Evolutionary conservation across 2,888 invertebrate species (phyloP).

Genomic region (Anaspis maculata): DNA sequence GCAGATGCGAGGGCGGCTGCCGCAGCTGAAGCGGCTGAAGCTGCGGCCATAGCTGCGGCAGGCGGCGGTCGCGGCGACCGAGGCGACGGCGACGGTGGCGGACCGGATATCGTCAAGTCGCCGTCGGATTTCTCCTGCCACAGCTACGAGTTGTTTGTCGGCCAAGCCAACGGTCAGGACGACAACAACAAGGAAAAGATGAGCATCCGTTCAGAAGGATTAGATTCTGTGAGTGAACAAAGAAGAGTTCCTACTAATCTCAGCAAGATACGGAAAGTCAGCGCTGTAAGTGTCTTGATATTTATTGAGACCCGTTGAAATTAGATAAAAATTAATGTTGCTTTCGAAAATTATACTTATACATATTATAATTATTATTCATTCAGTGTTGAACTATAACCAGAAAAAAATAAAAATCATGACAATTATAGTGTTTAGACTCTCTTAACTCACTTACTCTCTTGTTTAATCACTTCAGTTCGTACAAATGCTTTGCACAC

Average conservation of each 20-base stretch:
- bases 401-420: constrained; percentile 38
- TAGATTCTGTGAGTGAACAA: constrained; percentile 86
- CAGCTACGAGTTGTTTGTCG: constrained; percentile 86
- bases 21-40: constrained; percentile 47
- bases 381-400: constrained; percentile 14
- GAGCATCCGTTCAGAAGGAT: constrained; percentile 76
- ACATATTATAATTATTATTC: constrained; percentile 10
- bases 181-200: constrained; percentile 88
- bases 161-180: constrained; percentile 78
- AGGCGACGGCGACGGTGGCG: constrained; percentile 56
- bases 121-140: constrained; percentile 88
- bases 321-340: constrained; percentile 22
- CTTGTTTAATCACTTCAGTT: too few species aligned
- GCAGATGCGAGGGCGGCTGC: constrained; percentile 52
- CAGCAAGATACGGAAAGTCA: constrained; percentile 79
- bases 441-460: constrained; percentile 12
- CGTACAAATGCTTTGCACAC: too few species aligned
- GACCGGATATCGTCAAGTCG: constrained; percentile 72
- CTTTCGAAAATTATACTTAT: constrained; percentile 18
- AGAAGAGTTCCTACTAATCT: constrained; percentile 50
- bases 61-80: constrained; percentile 52
- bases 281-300: constrained; percentile 70
- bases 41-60: constrained; percentile 55
- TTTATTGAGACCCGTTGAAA: constrained; percentile 28
- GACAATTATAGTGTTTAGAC: constrained; percentile 45